Evolutionary conservation across 2,888 invertebrate species (phyloP), one percentile per base, ranked within the genome.

Genomic region (Athalia cordata): DNA sequence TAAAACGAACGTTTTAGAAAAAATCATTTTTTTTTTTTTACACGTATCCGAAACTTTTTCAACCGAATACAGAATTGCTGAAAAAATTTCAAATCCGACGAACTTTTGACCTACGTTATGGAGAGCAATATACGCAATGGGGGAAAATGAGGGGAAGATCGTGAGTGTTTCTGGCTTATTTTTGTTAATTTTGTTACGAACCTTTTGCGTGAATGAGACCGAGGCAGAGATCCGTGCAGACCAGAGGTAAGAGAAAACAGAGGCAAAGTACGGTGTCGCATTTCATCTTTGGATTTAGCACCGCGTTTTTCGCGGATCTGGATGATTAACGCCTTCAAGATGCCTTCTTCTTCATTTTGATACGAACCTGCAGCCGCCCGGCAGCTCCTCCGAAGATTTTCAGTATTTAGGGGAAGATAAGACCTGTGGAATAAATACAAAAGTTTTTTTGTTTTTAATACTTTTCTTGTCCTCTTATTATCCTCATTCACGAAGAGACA

Each of bases 191-290:
- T 75, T 62, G 47, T 70, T 77, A 80, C 83, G 66, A 81, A 87
- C 87, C 87, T 86, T 82, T 86, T 68, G 83, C 81, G 77, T 87
- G 87, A 78, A 85, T 80, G 80, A 86, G 83, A 79, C 87, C 86
- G 79, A 79, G 82, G 67, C 81, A 85, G 77, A 83, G 82, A 83
- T 86, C 82, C 81, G 82, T 82, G 29, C 29, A 29, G 77, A 86
- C 80, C 77, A 86, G 81, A 79, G 84, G 83, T 77, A 85, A 83
- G 79, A 84, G 79, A 78, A 83, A 81, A 59, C 82, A 80, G 57
- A 84, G 80, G 78, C 78, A 81, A 65, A 84, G 75, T 67, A 79
- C 83, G 81, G 82, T 83, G 81, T 85, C 82, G 85, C 86, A 86
- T 86, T 85, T 87, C 87, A 87, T 87, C 84, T 87, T 87, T 62